Conservation (phyloP, 2,797 vertebrate species). For the Cheirogaleus major region DNA sequence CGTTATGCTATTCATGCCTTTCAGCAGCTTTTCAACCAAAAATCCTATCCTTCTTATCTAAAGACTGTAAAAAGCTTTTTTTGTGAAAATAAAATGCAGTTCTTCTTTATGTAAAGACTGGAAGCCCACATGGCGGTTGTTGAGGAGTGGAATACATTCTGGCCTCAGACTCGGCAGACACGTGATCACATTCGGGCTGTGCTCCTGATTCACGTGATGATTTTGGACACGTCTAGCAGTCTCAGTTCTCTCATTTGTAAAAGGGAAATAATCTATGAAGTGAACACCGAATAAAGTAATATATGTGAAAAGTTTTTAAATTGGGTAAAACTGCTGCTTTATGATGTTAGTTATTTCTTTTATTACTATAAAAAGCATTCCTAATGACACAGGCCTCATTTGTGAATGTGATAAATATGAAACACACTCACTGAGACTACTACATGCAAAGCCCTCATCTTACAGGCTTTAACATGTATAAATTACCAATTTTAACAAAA, state of each 20-base stretch:
- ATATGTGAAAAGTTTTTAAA: constrained; percentile 1
- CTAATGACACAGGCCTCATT: neutral
- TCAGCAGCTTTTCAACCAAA: neutral
- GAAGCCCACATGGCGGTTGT: neutral
- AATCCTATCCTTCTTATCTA: neutral
- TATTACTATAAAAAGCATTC: neutral
- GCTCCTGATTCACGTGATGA: neutral
- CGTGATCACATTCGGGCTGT: neutral
- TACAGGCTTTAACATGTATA: neutral
- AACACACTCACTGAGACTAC: neutral
- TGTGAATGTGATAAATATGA: constrained; percentile 39
- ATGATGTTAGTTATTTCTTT: constrained; percentile 9
- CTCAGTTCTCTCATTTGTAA: neutral
- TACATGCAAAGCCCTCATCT: neutral
- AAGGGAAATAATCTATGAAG: neutral
- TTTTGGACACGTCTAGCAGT: neutral
- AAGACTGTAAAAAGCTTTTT: constrained; percentile 17
- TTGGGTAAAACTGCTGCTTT: neutral
- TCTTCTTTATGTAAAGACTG: neutral
- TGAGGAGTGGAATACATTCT: neutral
- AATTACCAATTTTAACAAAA: constrained; percentile 44
- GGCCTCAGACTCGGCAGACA: neutral
- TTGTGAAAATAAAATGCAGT: neutral
- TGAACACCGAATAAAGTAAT: neutral
- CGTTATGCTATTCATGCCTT: neutral